Evolutionary conservation across 2,113 vertebrate species (phyloP).

Genomic region (Pipa parva): DNA sequence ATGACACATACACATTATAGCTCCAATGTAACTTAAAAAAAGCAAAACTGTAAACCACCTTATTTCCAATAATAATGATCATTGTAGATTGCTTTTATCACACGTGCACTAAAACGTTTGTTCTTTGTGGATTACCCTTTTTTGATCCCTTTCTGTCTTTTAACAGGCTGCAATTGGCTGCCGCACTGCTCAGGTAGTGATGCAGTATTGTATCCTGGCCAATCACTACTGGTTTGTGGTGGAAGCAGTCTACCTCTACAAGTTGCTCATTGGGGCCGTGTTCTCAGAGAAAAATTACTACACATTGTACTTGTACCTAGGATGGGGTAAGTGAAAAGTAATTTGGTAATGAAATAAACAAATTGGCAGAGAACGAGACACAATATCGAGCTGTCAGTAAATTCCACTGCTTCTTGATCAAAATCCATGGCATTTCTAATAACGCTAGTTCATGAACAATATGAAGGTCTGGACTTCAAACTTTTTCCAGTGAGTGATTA

Average conservation of each 20-base stretch:
- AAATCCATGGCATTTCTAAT: too few relatives aligned
- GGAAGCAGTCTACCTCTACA: conserved; percentile 75
- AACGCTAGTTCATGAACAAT: too few relatives aligned
- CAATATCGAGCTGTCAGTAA: too few relatives aligned
- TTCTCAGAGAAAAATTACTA: conserved; percentile 73
- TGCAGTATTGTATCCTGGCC: conserved; percentile 80
- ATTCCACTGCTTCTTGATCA: too few relatives aligned
- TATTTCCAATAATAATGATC: accelerated
- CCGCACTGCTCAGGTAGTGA: conserved; percentile 67
- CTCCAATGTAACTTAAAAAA: too few relatives aligned
- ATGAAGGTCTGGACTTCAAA: too few relatives aligned
- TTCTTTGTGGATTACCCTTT: too few relatives aligned
- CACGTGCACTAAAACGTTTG: neutral
- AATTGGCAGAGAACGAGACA: too few relatives aligned
- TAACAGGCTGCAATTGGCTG: conserved; percentile 70
- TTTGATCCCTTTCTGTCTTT: neutral
- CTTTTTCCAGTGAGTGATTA: too few relatives aligned
- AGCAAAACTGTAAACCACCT: too few relatives aligned
- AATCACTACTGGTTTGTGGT: conserved; percentile 82
- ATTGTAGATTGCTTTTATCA: accelerated
- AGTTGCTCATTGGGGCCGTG: conserved; percentile 72
- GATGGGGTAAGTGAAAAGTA: conserved; percentile 69
- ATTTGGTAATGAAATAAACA: too few relatives aligned
- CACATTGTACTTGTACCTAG: conserved; percentile 70
- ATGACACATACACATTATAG: too few relatives aligned